Evolutionary conservation across 37 sponge, comb jelly and placozoan species (phyloP).

Genomic region (Haliclona indistincta): DNA sequence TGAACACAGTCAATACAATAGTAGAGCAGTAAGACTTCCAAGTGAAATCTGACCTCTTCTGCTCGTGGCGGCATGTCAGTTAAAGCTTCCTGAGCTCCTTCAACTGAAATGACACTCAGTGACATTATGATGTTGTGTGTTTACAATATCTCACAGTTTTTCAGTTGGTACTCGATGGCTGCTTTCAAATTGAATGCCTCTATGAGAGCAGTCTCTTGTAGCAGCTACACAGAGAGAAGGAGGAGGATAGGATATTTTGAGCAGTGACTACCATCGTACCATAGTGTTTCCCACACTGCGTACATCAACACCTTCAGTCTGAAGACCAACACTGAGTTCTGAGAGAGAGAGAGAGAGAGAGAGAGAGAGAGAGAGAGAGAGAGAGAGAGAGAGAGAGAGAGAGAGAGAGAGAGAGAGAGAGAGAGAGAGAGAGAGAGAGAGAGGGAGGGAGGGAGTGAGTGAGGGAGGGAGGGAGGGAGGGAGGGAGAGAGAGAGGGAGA

Average conservation of each 20-base stretch:
- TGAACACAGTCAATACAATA: background rate
- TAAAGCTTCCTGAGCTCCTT: slow-evolving; percentile 89
- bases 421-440: too few relatives aligned
- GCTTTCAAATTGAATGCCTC: slow-evolving; percentile 98
- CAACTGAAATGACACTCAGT: slow-evolving; percentile 34
- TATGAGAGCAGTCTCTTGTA: slow-evolving; percentile 95
- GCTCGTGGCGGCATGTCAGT: slow-evolving; percentile 98
- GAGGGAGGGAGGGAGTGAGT: too few relatives aligned
- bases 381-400: background rate
- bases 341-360: background rate
- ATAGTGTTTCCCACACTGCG: slow-evolving; percentile 94
- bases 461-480: too few relatives aligned
- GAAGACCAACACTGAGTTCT: slow-evolving; percentile 95
- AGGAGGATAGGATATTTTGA: background rate
- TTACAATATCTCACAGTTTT: slow-evolving; percentile 76
- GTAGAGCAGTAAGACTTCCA: background rate
- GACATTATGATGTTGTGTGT: background rate
- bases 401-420: too few relatives aligned
- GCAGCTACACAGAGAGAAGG: slow-evolving; percentile 43
- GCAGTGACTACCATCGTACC: too few relatives aligned
- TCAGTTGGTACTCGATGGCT: slow-evolving; percentile 97
- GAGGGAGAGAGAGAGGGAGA: too few relatives aligned
- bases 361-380: background rate
- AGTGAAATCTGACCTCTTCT: slow-evolving; percentile 63
- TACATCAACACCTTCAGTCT: slow-evolving; percentile 94